These are phyloP conservation scores for Aplocera efformata DNA, from an alignment of 2,888 invertebrate genomes.

Conservation along the genomic window DNA sequence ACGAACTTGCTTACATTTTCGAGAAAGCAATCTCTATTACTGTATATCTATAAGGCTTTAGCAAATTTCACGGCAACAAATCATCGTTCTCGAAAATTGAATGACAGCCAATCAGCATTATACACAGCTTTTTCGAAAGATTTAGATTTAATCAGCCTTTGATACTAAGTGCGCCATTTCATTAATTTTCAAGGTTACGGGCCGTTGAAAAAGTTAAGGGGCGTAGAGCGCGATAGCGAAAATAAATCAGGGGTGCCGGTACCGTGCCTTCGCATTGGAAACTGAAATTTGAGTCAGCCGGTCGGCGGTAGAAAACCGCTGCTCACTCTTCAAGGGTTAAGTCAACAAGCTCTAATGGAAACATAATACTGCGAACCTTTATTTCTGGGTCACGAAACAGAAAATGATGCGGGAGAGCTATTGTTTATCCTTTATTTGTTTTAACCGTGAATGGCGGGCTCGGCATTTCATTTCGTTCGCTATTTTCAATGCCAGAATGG, in stretches of 20 bases:
- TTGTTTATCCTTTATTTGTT: constrained; percentile 56
- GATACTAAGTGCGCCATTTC: constrained; percentile 19
- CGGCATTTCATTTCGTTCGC: constrained; percentile 38
- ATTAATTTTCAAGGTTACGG: constrained; percentile 48
- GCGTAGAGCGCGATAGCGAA: constrained; percentile 55
- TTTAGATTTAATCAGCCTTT: no score
- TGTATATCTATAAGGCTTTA: no score
- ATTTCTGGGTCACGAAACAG: constrained; percentile 55
- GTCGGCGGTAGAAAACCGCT: constrained; percentile 38
- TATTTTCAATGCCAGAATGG: constrained; percentile 28
- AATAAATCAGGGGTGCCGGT: constrained; percentile 52
- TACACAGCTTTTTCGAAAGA: no score
- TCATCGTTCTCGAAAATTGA: no score
- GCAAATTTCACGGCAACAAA: no score
- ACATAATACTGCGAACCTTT: constrained; percentile 59
- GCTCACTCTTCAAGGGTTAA: constrained; percentile 54
- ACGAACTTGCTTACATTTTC: no score
- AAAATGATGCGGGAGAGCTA: constrained; percentile 56
- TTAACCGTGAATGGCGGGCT: constrained; percentile 44
- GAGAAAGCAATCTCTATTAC: no score
- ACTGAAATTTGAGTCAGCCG: constrained; percentile 43
- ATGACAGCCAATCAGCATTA: no score
- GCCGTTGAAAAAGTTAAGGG: constrained; percentile 42
- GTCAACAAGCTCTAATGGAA: constrained; percentile 69
- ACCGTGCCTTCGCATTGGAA: constrained; percentile 55